These are phyloP conservation scores for Rhyacophila evoluta DNA, from an alignment of 2,888 invertebrate genomes.

Conservation along the genomic window DNA sequence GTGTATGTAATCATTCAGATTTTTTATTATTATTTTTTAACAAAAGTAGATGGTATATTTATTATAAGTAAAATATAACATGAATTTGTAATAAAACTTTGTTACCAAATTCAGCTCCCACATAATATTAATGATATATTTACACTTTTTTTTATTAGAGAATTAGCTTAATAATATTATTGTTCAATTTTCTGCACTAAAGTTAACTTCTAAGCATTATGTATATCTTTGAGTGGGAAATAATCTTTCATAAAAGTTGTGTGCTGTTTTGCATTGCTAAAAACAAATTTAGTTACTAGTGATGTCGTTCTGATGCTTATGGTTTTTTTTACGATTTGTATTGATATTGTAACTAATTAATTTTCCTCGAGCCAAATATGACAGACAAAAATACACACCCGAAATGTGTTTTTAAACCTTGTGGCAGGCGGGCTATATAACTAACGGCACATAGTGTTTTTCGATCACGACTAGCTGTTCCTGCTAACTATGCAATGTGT, in stretches of 20 bases:
- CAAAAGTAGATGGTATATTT: neutral
- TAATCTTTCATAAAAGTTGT: neutral
- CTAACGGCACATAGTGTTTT: too few species aligned
- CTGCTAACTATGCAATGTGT: too few species aligned
- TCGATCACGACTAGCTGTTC: too few species aligned
- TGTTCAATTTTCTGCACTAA: neutral
- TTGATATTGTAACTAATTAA: neutral
- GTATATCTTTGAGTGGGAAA: neutral
- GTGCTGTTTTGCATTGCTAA: neutral
- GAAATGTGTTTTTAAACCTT: too few species aligned
- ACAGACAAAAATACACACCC: neutral
- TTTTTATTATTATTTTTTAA: neutral
- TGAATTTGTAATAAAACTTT: neutral
- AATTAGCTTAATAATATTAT: neutral
- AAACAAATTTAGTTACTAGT: neutral
- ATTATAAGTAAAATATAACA: neutral
- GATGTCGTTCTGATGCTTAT: neutral
- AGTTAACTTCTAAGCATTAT: neutral
- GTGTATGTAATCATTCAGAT: neutral
- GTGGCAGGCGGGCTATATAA: too few species aligned
- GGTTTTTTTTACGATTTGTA: neutral
- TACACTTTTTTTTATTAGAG: neutral
- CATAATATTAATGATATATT: neutral
- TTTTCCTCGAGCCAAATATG: conserved; percentile 19
- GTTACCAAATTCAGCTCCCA: neutral